phyloP scores from a whole-genome alignment of 1,140 invertebrate genomes.

The Heliconius hewitsoni region DNA sequence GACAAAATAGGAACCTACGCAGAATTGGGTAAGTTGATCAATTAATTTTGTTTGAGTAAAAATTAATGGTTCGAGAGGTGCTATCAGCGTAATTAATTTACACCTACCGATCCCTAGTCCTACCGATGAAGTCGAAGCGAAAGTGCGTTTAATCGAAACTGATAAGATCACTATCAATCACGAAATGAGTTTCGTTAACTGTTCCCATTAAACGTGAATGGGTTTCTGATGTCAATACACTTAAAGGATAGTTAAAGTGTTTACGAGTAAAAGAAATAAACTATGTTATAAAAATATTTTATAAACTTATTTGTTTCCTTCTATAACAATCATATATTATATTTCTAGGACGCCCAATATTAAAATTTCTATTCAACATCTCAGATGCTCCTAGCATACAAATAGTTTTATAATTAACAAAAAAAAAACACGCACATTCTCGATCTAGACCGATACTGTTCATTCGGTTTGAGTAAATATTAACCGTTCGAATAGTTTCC shows the following conservation, averaged over 20 bases:
- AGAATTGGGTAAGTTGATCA: slow-evolving; percentile 25
- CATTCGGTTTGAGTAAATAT: not conserved
- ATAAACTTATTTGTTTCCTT: not conserved
- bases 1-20: not conserved
- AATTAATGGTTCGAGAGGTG: slow-evolving; percentile 50
- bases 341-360: not conserved
- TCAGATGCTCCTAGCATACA: too few relatives aligned
- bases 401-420: too few relatives aligned
- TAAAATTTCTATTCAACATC: too few relatives aligned
- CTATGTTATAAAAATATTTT: not conserved
- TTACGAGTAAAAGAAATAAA: not conserved
- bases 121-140: slow-evolving; percentile 44
- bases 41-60: slow-evolving; percentile 54
- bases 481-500: not conserved
- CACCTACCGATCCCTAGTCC: slow-evolving; percentile 52
- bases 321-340: not conserved
- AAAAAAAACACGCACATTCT: too few relatives aligned
- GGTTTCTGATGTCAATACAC: slow-evolving; percentile 11
- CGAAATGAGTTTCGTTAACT: slow-evolving; percentile 41
- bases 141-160: slow-evolving; percentile 47
- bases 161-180: slow-evolving; percentile 68
- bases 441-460: not conserved
- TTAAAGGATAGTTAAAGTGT: not conserved
- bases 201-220: slow-evolving; percentile 21
- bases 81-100: slow-evolving; percentile 67